These are phyloP conservation scores for Cryptocephalus moraei DNA, from an alignment of 2,888 invertebrate genomes.

Conservation along the genomic window DNA sequence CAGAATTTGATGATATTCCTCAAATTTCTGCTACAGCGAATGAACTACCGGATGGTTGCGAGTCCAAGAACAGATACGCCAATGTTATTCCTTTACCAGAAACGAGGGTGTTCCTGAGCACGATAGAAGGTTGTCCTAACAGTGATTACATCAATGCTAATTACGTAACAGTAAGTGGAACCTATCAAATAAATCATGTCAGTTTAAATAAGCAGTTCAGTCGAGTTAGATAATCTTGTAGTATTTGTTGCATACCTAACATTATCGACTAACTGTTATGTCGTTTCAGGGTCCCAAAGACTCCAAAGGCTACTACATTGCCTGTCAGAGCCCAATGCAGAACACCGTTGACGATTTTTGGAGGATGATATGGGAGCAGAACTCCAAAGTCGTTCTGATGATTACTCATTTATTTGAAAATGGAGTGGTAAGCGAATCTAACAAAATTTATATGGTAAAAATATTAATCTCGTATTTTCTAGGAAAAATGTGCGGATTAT, in stretches of 20 bases:
- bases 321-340: conserved; percentile 81
- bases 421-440: conserved; percentile 54
- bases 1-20: conserved; percentile 76
- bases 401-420: conserved; percentile 83
- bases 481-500: conserved; percentile 87
- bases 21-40: conserved; percentile 67
- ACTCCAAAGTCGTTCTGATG: conserved; percentile 80
- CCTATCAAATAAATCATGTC: too few relatives aligned
- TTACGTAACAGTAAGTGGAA: conserved; percentile 67
- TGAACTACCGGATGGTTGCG: conserved; percentile 78
- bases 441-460: background rate
- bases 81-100: conserved; percentile 92
- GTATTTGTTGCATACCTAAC: too few relatives aligned
- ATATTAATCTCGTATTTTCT: conserved; percentile 22
- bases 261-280: too few relatives aligned
- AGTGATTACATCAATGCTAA: conserved; percentile 92
- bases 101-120: conserved; percentile 69
- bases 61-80: conserved; percentile 85
- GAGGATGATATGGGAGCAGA: conserved; percentile 96
- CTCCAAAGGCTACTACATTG: conserved; percentile 76
- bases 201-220: too few relatives aligned
- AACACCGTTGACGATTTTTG: conserved; percentile 84
- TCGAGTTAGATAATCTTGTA: too few relatives aligned
- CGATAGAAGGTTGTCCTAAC: conserved; percentile 62
- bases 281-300: conserved; percentile 69